Evolutionary conservation across 2,797 vertebrate genomes (phyloP).

Genomic region (Liasis olivaceus): DNA sequence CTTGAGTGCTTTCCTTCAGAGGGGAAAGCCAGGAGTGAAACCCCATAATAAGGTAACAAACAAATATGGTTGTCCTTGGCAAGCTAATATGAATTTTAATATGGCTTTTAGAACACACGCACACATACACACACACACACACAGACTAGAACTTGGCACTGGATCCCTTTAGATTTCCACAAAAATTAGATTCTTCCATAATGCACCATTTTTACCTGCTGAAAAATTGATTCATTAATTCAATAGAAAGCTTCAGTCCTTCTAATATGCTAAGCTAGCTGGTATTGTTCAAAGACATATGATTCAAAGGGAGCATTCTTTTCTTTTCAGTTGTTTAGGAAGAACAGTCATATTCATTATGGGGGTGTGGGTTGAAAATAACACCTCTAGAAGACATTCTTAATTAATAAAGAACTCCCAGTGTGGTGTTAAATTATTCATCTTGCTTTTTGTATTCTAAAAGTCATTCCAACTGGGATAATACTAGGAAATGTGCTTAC

Average conservation of each 20-base stretch:
- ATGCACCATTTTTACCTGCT: not conserved
- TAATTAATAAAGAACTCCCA: slow-evolving; percentile 42
- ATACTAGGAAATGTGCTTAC: slow-evolving; percentile 43
- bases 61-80: not conserved
- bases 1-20: not conserved
- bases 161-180: not conserved
- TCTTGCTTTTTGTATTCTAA: slow-evolving; percentile 34
- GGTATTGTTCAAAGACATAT: slow-evolving; percentile 1
- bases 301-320: slow-evolving; percentile 6
- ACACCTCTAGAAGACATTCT: slow-evolving; percentile 25
- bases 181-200: not conserved
- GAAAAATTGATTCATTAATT: not conserved
- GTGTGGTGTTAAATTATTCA: slow-evolving; percentile 46
- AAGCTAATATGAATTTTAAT: not conserved
- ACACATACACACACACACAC: too few relatives aligned
- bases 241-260: not conserved
- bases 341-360: slow-evolving; percentile 24
- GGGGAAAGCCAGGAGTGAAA: not conserved
- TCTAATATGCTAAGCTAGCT: not conserved
- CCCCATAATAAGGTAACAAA: not conserved
- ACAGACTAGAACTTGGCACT: not conserved
- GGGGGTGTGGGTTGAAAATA: slow-evolving; percentile 27
- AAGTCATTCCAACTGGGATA: slow-evolving; percentile 45
- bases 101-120: too few relatives aligned
- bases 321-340: slow-evolving; percentile 30